These are phyloP conservation scores for Sceliomorpha sp. DNA, from an alignment of 2,888 invertebrate genomes.

Conservation along the genomic window DNA sequence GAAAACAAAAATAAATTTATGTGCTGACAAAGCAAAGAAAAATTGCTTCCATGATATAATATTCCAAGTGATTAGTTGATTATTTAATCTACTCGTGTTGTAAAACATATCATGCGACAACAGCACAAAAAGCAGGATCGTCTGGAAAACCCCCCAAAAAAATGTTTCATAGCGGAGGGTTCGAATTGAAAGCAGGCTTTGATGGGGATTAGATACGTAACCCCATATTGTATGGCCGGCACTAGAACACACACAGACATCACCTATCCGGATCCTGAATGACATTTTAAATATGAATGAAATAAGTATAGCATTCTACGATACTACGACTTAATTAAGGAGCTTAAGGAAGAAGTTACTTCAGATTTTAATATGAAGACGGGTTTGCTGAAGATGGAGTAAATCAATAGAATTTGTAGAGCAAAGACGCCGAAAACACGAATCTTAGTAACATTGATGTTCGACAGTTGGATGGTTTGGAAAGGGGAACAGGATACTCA, in stretches of 20 bases:
- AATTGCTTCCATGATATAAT: neutral
- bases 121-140: neutral
- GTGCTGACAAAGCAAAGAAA: neutral
- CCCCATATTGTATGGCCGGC: constrained; percentile 36
- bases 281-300: constrained; percentile 32
- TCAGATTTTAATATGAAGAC: constrained; percentile 67
- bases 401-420: constrained; percentile 71
- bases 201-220: constrained; percentile 63
- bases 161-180: constrained; percentile 31
- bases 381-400: constrained; percentile 66
- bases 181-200: constrained; percentile 63
- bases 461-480: constrained; percentile 43
- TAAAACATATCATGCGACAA: constrained; percentile 8
- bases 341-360: constrained; percentile 71
- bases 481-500: no score
- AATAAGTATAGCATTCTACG: constrained; percentile 58
- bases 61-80: constrained; percentile 28
- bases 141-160: constrained; percentile 46
- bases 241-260: constrained; percentile 17
- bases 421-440: neutral
- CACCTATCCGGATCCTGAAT: constrained; percentile 18
- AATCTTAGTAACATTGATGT: neutral
- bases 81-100: neutral
- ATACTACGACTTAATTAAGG: constrained; percentile 43
- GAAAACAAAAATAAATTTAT: neutral